Evolutionary conservation across 1,140 invertebrate genomes (phyloP).

Genomic region (Leptonema lineaticorne): DNA sequence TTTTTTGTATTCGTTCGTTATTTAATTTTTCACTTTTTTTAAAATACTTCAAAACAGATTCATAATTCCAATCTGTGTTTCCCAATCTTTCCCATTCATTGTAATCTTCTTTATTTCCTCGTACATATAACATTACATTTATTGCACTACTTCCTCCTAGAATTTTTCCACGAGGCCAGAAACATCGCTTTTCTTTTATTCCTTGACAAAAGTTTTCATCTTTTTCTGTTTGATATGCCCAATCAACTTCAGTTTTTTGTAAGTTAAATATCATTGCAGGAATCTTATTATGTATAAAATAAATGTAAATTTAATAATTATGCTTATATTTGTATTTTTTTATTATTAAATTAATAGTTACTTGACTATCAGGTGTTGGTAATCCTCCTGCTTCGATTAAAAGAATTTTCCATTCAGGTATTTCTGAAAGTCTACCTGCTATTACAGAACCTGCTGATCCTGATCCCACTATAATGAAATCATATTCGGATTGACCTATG

Average conservation of each 20-base stretch:
- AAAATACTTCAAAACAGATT: constrained; percentile 52
- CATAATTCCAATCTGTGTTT: constrained; percentile 52
- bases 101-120: constrained; percentile 66
- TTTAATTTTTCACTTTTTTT: constrained; percentile 61
- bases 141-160: constrained; percentile 64
- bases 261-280: constrained; percentile 1
- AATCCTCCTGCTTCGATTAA: constrained; percentile 52
- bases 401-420: constrained; percentile 43
- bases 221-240: constrained; percentile 57
- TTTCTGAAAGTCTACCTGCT: constrained; percentile 58
- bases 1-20: constrained; percentile 61
- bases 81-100: constrained; percentile 60
- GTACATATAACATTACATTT: constrained; percentile 68
- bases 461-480: constrained; percentile 47
- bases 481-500: constrained; percentile 33
- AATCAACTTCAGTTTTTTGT: constrained; percentile 50
- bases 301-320: not conserved
- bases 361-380: constrained; percentile 33
- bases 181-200: constrained; percentile 46
- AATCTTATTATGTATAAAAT: constrained; percentile 9
- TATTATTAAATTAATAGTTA: constrained; percentile 25
- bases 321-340: not conserved
- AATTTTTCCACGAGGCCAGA: constrained; percentile 59
- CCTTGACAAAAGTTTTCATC: constrained; percentile 49
- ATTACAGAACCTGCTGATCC: constrained; percentile 52